A percentile compares a stretch with the other conserved stretches of the same genome.
Conservation (phyloP, 2,113 vertebrate species). For the Oncorhynchus mykiss region DNA sequence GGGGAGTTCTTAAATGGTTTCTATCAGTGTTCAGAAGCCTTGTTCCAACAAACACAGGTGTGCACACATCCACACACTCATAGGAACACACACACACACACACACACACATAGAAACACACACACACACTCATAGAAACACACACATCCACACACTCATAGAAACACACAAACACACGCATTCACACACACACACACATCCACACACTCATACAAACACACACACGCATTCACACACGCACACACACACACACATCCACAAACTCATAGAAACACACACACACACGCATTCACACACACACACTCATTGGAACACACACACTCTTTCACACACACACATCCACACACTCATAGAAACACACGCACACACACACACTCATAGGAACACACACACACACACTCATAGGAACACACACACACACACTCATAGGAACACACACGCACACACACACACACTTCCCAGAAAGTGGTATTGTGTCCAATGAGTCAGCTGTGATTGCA, state of each 20-base stretch:
- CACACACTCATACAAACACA: no score
- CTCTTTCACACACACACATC: neutral
- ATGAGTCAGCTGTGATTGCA: conserved; percentile 59
- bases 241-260: conserved; percentile 21
- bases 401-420: conserved; percentile 1
- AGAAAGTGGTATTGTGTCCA: conserved; percentile 55
- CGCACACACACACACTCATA: no score
- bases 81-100: conserved; percentile 7
- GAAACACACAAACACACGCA: no score
- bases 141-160: no score
- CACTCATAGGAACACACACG: conserved; percentile 3
- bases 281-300: neutral
- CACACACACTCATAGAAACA: no score
- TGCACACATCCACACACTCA: conserved; percentile 21
- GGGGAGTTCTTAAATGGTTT: neutral
- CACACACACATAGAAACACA: no score
- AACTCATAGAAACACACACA: neutral
- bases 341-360: neutral
- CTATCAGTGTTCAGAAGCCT: neutral
- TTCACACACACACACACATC: no score
- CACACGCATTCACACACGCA: neutral
- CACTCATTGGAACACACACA: conserved; percentile 10
- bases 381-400: neutral
- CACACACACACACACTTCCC: conserved; percentile 8
- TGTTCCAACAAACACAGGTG: conserved; percentile 8